Evolutionary conservation across 2,888 invertebrate genomes (phyloP), one percentile per base, ranked within the genome.

Genomic region (Eueremaeus valkanovi): DNA sequence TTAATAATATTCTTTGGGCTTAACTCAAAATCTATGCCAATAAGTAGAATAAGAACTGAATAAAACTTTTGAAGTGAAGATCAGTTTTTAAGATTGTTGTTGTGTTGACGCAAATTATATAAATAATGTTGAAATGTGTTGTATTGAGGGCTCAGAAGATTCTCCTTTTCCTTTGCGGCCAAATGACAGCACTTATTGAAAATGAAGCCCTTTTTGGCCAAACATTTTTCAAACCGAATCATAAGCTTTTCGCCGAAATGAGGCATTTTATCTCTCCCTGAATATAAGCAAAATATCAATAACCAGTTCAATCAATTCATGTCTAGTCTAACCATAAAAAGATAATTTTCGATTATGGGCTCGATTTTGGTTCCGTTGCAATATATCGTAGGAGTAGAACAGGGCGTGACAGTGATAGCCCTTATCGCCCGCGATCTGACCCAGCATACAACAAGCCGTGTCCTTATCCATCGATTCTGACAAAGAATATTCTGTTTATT

Each of bases 401-500:
- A 79, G 77, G 8, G 79, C 80, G 45, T 79, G 79, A 72, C 82
- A 82, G 76, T 81, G 81, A 79, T 81, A 82, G 13, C 82, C 82
- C 75, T 82, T 82, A 77, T 81, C 81, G 5, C 82, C 82, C 8
- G 82, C 82, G 73, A 82, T 74, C 42, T 78, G 79, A n/a, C 82
- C 82, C 74, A 82, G 76, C 78, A 81, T 80, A 78, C 82, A 82
- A 72, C 82, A 82, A 5, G 81, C 80, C 77, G 79, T 80, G 61
- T 81, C 78, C 76, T 76, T 76, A 33, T 76, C 42, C 61, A 40
- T 63, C 18, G 42, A n/a, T 11, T 68, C 68, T 68, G 11, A n/a
- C n/a, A n/a, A n/a, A n/a, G n/a, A n/a, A n/a, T n/a, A 55, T 24
- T 24, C 9, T 11, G 3, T n/a, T 21, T 21, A n/a, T n/a, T n/a